Conservation (phyloP, 2,888 invertebrate species). For the Sabatieria punctata region DNA sequence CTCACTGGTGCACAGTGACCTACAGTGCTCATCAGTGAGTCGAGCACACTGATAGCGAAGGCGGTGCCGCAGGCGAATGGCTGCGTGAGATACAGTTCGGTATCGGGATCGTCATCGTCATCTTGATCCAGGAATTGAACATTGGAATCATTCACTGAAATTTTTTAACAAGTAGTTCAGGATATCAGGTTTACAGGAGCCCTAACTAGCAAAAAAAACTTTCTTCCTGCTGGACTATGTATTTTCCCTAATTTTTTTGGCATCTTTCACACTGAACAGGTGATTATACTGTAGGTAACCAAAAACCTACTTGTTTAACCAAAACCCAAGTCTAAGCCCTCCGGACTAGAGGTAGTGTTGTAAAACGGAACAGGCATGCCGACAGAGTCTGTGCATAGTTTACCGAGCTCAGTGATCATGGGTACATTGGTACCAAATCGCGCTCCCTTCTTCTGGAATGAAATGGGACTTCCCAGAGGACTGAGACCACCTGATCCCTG, state of each 20-base stretch:
- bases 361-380: not conserved
- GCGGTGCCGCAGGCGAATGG: slow-evolving; percentile 99
- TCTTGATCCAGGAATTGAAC: slow-evolving; percentile 57
- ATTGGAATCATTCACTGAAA: slow-evolving; percentile 90
- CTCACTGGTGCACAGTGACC: slow-evolving; percentile 30
- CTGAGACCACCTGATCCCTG: slow-evolving; percentile 32
- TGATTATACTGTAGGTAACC: too few species aligned
- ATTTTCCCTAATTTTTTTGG: too few species aligned
- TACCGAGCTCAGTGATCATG: slow-evolving; percentile 82
- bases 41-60: slow-evolving; percentile 97
- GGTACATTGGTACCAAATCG: slow-evolving; percentile 97
- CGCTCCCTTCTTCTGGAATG: slow-evolving; percentile 69
- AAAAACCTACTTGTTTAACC: too few species aligned
- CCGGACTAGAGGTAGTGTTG: too few species aligned
- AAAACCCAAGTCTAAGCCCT: too few species aligned
- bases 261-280: too few species aligned
- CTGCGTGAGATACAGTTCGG: slow-evolving; percentile 97
- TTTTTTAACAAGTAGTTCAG: too few species aligned
- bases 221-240: too few species aligned
- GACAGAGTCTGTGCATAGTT: slow-evolving; percentile 10
- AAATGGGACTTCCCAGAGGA: slow-evolving; percentile 52
- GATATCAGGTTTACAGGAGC: too few species aligned
- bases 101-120: slow-evolving; percentile 98
- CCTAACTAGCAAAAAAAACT: too few species aligned
- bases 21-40: slow-evolving; percentile 99